Conservation (phyloP, 2,888 invertebrate species). For the Rhabditoides inermis region DNA sequence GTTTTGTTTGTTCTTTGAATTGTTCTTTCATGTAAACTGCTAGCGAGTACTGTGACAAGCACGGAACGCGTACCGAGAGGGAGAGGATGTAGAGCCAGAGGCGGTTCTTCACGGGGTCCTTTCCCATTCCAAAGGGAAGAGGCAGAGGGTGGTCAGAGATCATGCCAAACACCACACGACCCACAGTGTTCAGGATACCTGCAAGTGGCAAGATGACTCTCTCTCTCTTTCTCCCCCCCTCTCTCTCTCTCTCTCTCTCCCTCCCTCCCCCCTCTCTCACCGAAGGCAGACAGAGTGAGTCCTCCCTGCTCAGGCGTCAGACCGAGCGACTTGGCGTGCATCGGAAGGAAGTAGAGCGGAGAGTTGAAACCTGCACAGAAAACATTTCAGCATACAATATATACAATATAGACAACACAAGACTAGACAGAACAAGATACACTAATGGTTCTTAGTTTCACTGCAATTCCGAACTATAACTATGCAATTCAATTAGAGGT, state of each 20-base stretch:
- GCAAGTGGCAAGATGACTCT: constrained; percentile 51
- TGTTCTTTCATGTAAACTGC: too few species aligned
- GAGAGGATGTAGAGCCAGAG: constrained; percentile 79
- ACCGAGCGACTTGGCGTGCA: constrained; percentile 29
- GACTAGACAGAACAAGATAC: too few species aligned
- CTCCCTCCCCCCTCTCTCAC: too few species aligned
- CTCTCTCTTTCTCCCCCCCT: background rate
- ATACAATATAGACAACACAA: too few species aligned
- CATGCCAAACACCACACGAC: constrained; percentile 77
- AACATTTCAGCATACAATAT: too few species aligned
- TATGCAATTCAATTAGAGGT: too few species aligned
- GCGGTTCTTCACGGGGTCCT: constrained; percentile 76
- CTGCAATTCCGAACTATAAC: too few species aligned
- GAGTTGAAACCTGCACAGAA: too few species aligned
- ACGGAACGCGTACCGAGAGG: constrained; percentile 63
- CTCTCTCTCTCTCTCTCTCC: background rate
- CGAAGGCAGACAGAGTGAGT: constrained; percentile 35
- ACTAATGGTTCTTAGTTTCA: too few species aligned
- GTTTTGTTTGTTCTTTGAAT: too few species aligned
- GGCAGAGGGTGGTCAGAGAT: constrained; percentile 38
- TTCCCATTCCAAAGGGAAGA: constrained; percentile 59
- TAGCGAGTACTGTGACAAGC: too few species aligned
- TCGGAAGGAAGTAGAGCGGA: constrained; percentile 70
- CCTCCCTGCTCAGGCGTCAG: constrained; percentile 26
- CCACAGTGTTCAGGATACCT: constrained; percentile 79